These are phyloP conservation scores for Agrochola litura DNA, from an alignment of 2,888 invertebrate species.

Conservation along the genomic window DNA sequence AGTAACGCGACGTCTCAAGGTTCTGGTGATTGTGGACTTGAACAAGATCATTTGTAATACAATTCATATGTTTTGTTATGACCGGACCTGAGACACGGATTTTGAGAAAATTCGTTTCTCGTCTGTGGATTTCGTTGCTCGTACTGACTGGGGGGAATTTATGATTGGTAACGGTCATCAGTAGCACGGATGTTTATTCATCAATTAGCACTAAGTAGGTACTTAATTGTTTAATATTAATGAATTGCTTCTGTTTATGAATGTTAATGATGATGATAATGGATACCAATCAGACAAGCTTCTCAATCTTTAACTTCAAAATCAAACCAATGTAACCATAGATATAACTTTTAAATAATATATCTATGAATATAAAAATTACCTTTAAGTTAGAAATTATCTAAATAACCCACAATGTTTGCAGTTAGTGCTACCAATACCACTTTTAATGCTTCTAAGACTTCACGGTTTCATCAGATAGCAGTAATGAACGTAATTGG, in stretches of 20 bases:
- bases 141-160: not conserved
- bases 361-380: too few relatives aligned
- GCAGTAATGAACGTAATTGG: conserved; percentile 40
- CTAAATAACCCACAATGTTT: not conserved
- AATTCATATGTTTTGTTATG: conserved; percentile 30
- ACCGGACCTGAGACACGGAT: conserved; percentile 2
- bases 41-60: conserved; percentile 29
- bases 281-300: too few relatives aligned
- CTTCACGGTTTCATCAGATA: conserved; percentile 35
- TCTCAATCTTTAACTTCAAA: not conserved
- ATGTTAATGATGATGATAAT: not conserved
- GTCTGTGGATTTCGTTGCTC: not conserved
- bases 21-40: conserved; percentile 41
- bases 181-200: not conserved
- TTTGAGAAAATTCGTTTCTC: not conserved
- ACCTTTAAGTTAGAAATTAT: not conserved
- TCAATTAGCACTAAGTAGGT: not conserved
- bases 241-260: not conserved
- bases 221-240: not conserved
- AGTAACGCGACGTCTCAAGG: conserved; percentile 47
- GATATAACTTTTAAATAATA: too few relatives aligned
- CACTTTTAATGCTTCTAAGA: not conserved
- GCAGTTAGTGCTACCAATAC: conserved; percentile 3
- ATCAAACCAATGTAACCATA: not conserved
- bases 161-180: too few relatives aligned